Conservation (phyloP, 2,888 invertebrate species). For the Campoletis raptor region DNA sequence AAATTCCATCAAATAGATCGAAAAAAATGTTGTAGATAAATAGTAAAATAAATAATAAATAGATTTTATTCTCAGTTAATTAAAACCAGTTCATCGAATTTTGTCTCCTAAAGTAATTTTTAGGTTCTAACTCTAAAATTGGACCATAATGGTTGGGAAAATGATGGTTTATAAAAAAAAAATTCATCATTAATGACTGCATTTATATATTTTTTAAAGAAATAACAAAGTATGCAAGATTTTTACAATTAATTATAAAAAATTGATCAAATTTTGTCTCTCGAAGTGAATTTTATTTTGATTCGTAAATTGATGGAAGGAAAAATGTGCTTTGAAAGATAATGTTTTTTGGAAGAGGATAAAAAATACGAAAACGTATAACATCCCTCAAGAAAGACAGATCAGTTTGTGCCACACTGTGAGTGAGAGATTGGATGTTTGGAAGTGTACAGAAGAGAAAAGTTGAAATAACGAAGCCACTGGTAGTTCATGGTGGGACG, state of each 20-base stretch:
- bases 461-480: conserved; percentile 1
- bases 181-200: not conserved
- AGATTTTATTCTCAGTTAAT: no score
- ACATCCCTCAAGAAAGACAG: not conserved
- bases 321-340: not conserved
- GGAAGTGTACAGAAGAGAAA: conserved; percentile 31
- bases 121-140: not conserved
- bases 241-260: not conserved
- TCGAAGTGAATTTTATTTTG: no score
- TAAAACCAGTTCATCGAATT: no score
- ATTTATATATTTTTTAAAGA: not conserved
- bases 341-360: not conserved
- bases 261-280: no score
- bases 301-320: no score
- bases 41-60: no score
- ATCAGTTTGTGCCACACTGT: not conserved
- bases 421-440: conserved; percentile 6
- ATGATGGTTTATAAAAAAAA: not conserved
- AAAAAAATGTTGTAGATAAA: no score
- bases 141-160: not conserved
- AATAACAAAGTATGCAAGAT: not conserved
- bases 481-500: conserved; percentile 47
- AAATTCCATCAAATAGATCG: not conserved
- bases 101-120: no score
- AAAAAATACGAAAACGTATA: not conserved